Evolutionary conservation across 2,113 vertebrate genomes (phyloP).

Genomic region (Tympanuchus pallidicinctus): DNA sequence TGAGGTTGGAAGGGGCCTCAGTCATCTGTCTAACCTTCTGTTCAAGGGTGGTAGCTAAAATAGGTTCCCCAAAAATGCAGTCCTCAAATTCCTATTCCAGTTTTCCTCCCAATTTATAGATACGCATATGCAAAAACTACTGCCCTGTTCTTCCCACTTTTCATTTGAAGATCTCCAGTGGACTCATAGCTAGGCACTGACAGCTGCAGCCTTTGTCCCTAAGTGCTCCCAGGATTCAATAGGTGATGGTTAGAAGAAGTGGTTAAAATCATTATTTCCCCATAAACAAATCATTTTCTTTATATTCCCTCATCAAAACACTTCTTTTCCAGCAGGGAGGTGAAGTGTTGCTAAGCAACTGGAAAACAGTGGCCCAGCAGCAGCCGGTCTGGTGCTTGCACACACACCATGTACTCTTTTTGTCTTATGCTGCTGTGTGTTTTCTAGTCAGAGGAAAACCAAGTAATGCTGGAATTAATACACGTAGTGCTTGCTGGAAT

Average conservation of each 20-base stretch:
- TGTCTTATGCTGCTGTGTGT: background rate
- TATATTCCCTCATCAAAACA: background rate
- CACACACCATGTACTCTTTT: background rate
- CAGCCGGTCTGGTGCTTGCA: background rate
- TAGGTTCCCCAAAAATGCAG: background rate
- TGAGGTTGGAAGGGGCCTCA: background rate
- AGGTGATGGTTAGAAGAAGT: background rate
- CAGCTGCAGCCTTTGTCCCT: background rate
- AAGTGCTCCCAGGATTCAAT: background rate
- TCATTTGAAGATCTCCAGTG: background rate
- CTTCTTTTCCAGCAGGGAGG: background rate
- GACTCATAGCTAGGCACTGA: background rate
- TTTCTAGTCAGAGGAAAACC: conserved; percentile 1
- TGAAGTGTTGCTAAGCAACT: conserved; percentile 52
- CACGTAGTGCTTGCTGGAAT: background rate
- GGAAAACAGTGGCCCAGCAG: background rate
- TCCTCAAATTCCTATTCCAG: background rate
- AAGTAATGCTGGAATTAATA: conserved; percentile 36
- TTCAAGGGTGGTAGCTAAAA: background rate
- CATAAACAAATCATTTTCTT: conserved; percentile 3
- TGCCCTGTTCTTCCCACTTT: background rate
- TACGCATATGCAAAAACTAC: background rate
- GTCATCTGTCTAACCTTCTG: background rate
- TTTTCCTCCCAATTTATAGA: background rate
- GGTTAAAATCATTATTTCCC: background rate